phyloP scores from a whole-genome alignment of 2,797 vertebrate species.

The Paguma larvata region DNA sequence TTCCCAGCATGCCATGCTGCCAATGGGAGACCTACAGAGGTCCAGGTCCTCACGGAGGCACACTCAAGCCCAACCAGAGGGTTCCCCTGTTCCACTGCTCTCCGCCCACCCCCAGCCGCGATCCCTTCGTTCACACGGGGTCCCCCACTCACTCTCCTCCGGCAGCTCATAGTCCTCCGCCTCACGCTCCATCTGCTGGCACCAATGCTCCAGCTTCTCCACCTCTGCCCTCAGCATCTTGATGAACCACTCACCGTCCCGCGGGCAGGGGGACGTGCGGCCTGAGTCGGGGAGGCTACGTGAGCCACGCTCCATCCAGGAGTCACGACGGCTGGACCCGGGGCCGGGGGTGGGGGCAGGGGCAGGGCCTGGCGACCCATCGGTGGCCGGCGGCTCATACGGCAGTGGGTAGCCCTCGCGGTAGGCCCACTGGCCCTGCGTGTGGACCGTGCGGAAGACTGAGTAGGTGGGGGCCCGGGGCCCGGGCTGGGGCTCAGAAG shows the following conservation, averaged over 20 bases:
- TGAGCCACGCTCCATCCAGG: constrained; percentile 94
- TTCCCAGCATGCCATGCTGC: not conserved
- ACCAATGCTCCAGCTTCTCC: constrained; percentile 99
- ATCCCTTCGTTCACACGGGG: rapidly evolving
- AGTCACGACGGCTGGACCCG: constrained; percentile 86
- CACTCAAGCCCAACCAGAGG: not conserved
- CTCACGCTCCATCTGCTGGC: constrained; percentile 98
- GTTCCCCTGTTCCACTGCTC: rapidly evolving
- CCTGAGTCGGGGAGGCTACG: constrained; percentile 97
- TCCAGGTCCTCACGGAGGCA: not conserved
- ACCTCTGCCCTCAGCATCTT: constrained; percentile 97
- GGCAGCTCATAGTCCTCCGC: constrained; percentile 97
- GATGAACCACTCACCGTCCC: constrained; percentile 98
- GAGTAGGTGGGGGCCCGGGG: constrained; percentile 94
- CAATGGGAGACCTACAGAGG: not conserved
- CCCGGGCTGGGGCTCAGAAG: constrained; percentile 94
- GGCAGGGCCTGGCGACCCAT: constrained; percentile 87
- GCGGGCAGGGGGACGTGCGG: constrained; percentile 96
- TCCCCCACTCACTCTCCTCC: constrained; percentile 93
- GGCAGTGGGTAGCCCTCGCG: constrained; percentile 95
- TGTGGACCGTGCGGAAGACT: constrained; percentile 98
- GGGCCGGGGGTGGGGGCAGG: constrained; percentile 85
- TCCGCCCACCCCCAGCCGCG: rapidly evolving
- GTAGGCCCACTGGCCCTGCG: constrained; percentile 99
- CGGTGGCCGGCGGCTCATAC: constrained; percentile 90